These are phyloP conservation scores for Physeter macrocephalus DNA, from an alignment of 2,113 vertebrate species.

Conservation along the genomic window DNA sequence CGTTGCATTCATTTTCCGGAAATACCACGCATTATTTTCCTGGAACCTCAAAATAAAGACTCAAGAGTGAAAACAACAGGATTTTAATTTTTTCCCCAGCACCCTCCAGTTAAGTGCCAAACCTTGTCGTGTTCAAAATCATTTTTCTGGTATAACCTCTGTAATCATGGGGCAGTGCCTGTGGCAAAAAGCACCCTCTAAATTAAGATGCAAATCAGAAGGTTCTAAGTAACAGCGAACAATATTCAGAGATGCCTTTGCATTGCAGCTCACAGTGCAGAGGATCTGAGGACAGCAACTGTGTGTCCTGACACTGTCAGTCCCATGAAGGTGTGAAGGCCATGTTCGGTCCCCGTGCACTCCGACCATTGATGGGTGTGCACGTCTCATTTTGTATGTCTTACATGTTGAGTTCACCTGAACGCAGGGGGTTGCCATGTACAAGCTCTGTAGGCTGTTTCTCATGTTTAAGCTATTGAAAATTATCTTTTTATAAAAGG, in stretches of 20 bases:
- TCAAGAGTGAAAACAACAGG: neutral
- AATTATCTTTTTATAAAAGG: too few species aligned
- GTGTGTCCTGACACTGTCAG: too few species aligned
- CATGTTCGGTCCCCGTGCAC: rapidly evolving
- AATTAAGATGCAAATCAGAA: neutral
- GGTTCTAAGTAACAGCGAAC: neutral
- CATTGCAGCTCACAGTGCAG: neutral
- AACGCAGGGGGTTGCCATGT: neutral
- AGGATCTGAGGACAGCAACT: neutral
- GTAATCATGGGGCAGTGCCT: neutral
- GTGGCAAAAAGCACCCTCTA: neutral
- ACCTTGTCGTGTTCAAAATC: neutral
- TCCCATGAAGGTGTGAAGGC: neutral
- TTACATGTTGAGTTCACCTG: neutral
- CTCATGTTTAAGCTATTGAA: neutral
- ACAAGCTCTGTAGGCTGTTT: neutral
- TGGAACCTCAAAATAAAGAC: neutral
- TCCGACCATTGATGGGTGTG: neutral
- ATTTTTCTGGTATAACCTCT: neutral
- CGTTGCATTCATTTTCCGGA: neutral
- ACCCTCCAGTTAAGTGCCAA: neutral
- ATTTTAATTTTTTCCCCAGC: neutral
- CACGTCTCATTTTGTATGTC: neutral
- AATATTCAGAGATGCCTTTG: neutral
- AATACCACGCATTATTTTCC: neutral